Percentiles rank a stretch among this genome's conserved stretches.
phyloP scores from a whole-genome alignment of 1,140 invertebrate species.

The Drosophila sproati region DNA sequence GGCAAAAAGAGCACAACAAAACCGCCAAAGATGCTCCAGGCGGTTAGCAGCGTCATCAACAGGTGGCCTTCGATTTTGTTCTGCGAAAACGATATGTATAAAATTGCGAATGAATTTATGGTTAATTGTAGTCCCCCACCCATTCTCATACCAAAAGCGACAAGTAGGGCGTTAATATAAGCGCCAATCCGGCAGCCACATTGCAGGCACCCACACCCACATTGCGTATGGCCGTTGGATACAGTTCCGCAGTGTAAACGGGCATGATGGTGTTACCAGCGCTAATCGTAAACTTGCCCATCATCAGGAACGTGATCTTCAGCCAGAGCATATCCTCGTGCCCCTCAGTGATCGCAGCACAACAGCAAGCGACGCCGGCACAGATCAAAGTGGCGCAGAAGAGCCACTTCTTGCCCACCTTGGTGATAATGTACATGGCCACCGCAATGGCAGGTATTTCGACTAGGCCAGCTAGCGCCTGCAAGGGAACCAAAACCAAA shows the following conservation, averaged over 20 bases:
- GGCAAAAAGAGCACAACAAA: slow-evolving; percentile 84
- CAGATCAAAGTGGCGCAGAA: slow-evolving; percentile 87
- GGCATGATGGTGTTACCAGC: slow-evolving; percentile 90
- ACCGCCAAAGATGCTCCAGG: slow-evolving; percentile 85
- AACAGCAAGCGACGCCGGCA: slow-evolving; percentile 88
- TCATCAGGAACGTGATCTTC: slow-evolving; percentile 87
- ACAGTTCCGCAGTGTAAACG: slow-evolving; percentile 90
- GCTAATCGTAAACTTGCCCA: slow-evolving; percentile 89
- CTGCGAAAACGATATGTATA: slow-evolving; percentile 51
- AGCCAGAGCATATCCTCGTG: slow-evolving; percentile 86
- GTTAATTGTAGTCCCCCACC: not conserved
- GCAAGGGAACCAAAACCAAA: not conserved
- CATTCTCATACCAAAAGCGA: slow-evolving; percentile 87
- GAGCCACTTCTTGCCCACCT: slow-evolving; percentile 89
- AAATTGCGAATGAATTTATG: not conserved
- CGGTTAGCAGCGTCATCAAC: slow-evolving; percentile 84
- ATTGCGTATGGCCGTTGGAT: slow-evolving; percentile 90
- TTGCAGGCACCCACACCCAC: slow-evolving; percentile 90
- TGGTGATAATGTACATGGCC: slow-evolving; percentile 89
- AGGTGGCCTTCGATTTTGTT: slow-evolving; percentile 83
- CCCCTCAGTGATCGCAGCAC: slow-evolving; percentile 86
- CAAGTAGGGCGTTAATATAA: slow-evolving; percentile 90
- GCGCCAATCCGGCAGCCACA: slow-evolving; percentile 88
- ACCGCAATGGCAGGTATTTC: slow-evolving; percentile 90
- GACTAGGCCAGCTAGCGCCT: slow-evolving; percentile 88